phyloP scores from a whole-genome alignment of 2,113 vertebrate genomes.

The Odontesthes bonariensis region DNA sequence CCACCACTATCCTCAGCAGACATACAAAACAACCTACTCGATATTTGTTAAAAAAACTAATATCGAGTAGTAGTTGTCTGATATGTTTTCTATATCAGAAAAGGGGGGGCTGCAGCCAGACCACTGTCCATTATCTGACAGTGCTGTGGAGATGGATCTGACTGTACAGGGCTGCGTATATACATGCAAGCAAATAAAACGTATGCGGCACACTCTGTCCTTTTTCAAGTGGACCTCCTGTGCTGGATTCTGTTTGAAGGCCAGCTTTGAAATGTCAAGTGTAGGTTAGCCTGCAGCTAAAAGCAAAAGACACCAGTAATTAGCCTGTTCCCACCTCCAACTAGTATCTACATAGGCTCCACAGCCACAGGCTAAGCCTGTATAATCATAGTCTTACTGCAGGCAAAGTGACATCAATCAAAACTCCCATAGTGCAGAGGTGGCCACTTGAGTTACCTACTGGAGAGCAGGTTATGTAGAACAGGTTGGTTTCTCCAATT shows the following conservation, averaged over 20 bases:
- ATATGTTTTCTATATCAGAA: no score
- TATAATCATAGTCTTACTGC: constrained; percentile 57
- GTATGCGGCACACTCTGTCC: rapidly evolving
- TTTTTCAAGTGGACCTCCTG: constrained; percentile 30
- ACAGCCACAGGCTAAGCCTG: constrained; percentile 20
- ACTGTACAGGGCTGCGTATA: neutral
- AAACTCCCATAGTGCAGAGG: constrained; percentile 1
- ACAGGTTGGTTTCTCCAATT: neutral
- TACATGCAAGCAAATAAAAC: neutral
- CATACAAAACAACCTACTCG: no score
- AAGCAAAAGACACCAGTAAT: constrained; percentile 64
- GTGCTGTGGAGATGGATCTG: no score
- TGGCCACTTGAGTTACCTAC: constrained; percentile 12
- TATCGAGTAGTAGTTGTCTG: no score
- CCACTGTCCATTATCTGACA: no score
- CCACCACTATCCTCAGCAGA: no score
- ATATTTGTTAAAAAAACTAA: no score
- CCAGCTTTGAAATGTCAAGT: constrained; percentile 57
- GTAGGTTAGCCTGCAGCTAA: constrained; percentile 55
- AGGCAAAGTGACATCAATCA: constrained; percentile 61
- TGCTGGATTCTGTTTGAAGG: constrained; percentile 8
- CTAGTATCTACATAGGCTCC: constrained; percentile 31
- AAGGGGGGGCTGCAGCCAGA: no score
- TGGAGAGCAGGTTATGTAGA: constrained; percentile 2
- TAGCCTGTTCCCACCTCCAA: constrained; percentile 53